These are phyloP conservation scores for Sebastes wilsoni DNA, from an alignment of 2,797 vertebrate genomes.

Conservation along the genomic window DNA sequence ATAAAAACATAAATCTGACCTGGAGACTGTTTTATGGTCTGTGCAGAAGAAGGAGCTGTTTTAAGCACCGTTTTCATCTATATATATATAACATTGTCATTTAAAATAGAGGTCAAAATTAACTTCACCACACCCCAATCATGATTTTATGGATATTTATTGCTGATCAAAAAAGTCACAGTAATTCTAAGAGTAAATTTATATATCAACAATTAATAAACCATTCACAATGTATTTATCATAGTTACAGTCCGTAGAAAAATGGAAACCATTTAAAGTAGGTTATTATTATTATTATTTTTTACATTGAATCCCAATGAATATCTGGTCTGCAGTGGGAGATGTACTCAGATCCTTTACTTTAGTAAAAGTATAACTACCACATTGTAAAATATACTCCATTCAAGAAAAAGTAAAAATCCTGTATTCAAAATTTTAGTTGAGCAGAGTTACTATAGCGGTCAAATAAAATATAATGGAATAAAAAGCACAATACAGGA, in stretches of 20 bases:
- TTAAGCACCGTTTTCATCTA: background rate
- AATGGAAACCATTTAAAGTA: background rate
- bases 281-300: background rate
- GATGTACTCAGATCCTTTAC: background rate
- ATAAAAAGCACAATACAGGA: slow-evolving; percentile 62
- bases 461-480: background rate
- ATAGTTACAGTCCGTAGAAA: background rate
- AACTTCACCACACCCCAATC: background rate
- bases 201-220: background rate
- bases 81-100: background rate
- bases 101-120: background rate
- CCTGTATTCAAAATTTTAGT: background rate
- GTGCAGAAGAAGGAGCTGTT: background rate
- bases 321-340: background rate
- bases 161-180: background rate
- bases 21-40: background rate
- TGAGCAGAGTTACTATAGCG: background rate
- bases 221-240: background rate
- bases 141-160: background rate
- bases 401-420: background rate
- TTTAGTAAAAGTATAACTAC: background rate
- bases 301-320: background rate
- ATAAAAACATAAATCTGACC: slow-evolving; percentile 26
- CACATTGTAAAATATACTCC: background rate
- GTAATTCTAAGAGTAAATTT: background rate